Evolutionary conservation across 2,888 invertebrate species (phyloP).

Genomic region (Agrochola litura): DNA sequence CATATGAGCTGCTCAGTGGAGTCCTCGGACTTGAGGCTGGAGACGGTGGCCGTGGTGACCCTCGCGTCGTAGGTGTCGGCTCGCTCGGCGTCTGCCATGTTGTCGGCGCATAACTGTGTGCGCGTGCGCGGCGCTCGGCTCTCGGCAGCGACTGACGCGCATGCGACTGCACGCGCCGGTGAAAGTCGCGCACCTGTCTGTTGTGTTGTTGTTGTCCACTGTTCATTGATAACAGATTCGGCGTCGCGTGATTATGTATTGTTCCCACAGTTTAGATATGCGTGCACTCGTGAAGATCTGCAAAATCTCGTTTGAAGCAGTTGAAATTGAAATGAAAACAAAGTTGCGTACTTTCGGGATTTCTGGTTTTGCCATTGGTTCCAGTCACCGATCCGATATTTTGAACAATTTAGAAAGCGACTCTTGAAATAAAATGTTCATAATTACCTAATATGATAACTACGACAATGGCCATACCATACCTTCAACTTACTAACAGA

Average conservation of each 20-base stretch:
- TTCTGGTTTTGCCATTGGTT: not conserved
- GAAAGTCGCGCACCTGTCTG: slow-evolving; percentile 69
- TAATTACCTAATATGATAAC: not conserved
- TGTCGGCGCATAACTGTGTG: slow-evolving; percentile 67
- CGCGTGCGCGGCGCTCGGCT: slow-evolving; percentile 62
- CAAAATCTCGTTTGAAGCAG: not conserved
- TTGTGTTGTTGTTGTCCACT: slow-evolving; percentile 59
- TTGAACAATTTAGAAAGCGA: too few relatives aligned
- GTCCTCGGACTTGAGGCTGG: slow-evolving; percentile 88
- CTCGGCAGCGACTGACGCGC: slow-evolving; percentile 66
- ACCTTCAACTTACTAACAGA: not conserved
- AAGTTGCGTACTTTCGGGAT: not conserved
- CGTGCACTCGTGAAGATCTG: not conserved
- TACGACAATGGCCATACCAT: not conserved
- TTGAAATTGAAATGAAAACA: too few relatives aligned
- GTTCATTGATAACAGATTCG: slow-evolving; percentile 63
- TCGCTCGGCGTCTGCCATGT: slow-evolving; percentile 69
- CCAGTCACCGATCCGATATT: not conserved
- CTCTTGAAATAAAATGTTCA: not conserved
- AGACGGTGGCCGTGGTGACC: slow-evolving; percentile 83
- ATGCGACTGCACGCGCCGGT: slow-evolving; percentile 59
- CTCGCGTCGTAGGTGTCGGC: slow-evolving; percentile 70
- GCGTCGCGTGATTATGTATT: slow-evolving; percentile 43
- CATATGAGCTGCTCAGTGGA: slow-evolving; percentile 91
- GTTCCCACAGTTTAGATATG: slow-evolving; percentile 39